phyloP scores from a whole-genome alignment of 2,888 invertebrate species.

The Drosophila longiperda region DNA sequence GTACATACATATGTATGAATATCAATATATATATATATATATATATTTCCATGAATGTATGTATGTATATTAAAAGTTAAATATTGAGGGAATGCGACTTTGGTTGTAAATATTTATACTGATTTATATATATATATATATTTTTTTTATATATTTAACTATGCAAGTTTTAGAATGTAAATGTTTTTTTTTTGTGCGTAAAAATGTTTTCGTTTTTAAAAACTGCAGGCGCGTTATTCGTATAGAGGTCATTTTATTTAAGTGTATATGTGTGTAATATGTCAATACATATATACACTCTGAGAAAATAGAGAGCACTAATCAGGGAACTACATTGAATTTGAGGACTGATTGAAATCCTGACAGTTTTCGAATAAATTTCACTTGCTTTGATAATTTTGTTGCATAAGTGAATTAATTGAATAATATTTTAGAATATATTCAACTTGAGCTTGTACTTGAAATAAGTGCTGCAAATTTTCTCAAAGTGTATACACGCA shows the following conservation, averaged over 20 bases:
- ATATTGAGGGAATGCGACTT: slow-evolving; percentile 24
- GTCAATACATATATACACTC: slow-evolving; percentile 1
- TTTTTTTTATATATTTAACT: slow-evolving; percentile 9
- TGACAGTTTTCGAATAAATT: neutral
- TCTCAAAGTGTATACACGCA: neutral
- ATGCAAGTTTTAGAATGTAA: slow-evolving; percentile 16
- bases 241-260: slow-evolving; percentile 47
- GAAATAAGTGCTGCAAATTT: neutral
- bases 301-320: neutral
- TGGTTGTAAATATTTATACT: slow-evolving; percentile 40
- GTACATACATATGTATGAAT: slow-evolving; percentile 34
- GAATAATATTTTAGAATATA: neutral
- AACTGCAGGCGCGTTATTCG: slow-evolving; percentile 61
- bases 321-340: neutral
- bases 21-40: slow-evolving; percentile 6
- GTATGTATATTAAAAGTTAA: slow-evolving; percentile 18
- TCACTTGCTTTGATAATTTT: neutral
- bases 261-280: slow-evolving; percentile 17
- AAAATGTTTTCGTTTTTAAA: slow-evolving; percentile 52
- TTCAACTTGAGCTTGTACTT: neutral
- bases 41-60: slow-evolving; percentile 22
- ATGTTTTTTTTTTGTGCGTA: slow-evolving; percentile 21
- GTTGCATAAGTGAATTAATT: neutral
- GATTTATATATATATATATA: slow-evolving; percentile 34
- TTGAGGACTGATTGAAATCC: neutral